Evolutionary conservation across 2,113 vertebrate species (phyloP).

Genomic region (Paradoxurus hermaphroditus): DNA sequence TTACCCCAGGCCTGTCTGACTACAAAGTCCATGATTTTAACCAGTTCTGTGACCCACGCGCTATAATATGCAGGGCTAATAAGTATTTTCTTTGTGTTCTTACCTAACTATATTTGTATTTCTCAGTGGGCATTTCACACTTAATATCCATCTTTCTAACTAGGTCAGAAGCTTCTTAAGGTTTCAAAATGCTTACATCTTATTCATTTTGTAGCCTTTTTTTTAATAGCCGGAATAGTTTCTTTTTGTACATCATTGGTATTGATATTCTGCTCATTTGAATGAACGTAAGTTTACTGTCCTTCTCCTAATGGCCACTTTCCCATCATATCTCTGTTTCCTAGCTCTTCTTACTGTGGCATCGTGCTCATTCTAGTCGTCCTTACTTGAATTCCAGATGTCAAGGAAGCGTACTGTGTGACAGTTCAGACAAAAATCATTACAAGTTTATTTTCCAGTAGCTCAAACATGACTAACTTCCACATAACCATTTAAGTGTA

Average conservation of each 20-base stretch:
- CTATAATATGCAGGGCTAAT: not conserved
- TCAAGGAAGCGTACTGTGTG: not conserved
- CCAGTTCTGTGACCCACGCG: not conserved
- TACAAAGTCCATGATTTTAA: not conserved
- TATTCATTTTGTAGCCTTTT: not conserved
- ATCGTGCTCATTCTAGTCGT: not conserved
- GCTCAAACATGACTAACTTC: constrained; percentile 53
- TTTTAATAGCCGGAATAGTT: not conserved
- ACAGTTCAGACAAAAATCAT: constrained; percentile 53
- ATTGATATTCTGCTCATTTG: not conserved
- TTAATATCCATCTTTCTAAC: not conserved
- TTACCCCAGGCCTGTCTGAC: not conserved
- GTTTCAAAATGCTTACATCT: not conserved
- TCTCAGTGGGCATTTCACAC: not conserved
- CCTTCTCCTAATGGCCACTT: not conserved
- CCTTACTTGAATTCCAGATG: not conserved
- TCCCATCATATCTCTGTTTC: not conserved
- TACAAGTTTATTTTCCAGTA: constrained; percentile 17
- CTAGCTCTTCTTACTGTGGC: not conserved
- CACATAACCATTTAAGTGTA: not conserved
- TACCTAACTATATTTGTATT: not conserved
- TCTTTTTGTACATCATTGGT: not conserved
- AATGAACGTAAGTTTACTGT: not conserved
- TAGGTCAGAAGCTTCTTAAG: not conserved
- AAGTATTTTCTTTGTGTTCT: not conserved